A percentile compares a stretch with the other conserved stretches of the same genome.
Conservation (phyloP, 2,797 vertebrate species). For the Alca torda region DNA sequence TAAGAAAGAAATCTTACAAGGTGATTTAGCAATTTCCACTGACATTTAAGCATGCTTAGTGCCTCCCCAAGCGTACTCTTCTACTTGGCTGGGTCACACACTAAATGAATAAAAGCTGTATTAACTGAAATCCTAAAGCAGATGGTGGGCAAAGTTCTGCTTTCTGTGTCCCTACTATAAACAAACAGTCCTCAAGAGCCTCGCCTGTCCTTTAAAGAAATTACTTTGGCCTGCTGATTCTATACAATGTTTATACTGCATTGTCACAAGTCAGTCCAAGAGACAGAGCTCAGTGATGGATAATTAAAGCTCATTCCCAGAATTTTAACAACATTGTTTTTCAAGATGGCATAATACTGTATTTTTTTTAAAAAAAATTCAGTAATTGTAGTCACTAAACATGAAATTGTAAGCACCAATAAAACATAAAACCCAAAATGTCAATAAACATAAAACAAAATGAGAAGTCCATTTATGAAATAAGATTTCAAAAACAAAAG, state of each 20-base stretch:
- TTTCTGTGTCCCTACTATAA: background rate
- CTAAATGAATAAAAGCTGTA: background rate
- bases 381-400: background rate
- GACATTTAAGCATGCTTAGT: background rate
- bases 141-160: background rate
- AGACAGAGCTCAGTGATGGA: background rate
- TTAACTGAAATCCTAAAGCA: background rate
- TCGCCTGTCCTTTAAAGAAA: background rate
- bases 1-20: background rate
- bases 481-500: background rate
- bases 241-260: background rate
- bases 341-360: background rate
- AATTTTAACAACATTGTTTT: background rate
- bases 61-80: background rate
- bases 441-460: background rate
- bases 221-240: background rate
- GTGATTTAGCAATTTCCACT: background rate
- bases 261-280: background rate
- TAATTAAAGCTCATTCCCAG: background rate
- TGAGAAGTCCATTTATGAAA: background rate
- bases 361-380: background rate
- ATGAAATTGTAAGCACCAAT: background rate
- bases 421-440: background rate
- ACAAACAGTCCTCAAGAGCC: background rate
- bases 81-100: background rate